Conservation (phyloP, 2,113 vertebrate species). For the Pedetes capensis region DNA sequence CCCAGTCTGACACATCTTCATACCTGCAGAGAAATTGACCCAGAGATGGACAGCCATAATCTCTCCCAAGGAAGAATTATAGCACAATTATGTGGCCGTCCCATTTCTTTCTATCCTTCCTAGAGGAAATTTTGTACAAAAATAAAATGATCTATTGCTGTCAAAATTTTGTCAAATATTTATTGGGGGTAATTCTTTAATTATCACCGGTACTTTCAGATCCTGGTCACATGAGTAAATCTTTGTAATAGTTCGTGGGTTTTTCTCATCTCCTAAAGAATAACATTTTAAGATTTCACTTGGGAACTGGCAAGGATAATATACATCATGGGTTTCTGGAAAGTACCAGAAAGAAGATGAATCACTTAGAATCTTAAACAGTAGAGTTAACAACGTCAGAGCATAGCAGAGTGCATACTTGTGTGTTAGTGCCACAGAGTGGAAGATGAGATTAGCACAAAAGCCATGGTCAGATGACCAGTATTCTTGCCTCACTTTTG, state of each 20-base stretch:
- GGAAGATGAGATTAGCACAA: no score
- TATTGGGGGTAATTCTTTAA: constrained; percentile 80
- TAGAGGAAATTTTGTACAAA: constrained; percentile 73
- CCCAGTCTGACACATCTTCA: background rate
- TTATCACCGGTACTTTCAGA: constrained; percentile 73
- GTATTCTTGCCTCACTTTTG: background rate
- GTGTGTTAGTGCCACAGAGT: background rate
- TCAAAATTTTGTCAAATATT: constrained; percentile 81
- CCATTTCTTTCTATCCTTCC: constrained; percentile 57
- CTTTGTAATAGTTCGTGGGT: constrained; percentile 64
- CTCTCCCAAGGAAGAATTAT: constrained; percentile 70
- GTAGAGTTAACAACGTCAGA: background rate
- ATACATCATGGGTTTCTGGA: constrained; percentile 24
- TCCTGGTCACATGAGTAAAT: constrained; percentile 67
- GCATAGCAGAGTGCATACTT: background rate
- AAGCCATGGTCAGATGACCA: background rate
- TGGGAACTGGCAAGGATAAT: constrained; percentile 7
- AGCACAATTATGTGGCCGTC: constrained; percentile 65
- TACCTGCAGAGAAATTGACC: constrained; percentile 55
- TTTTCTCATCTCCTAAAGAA: constrained; percentile 60
- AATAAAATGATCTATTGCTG: constrained; percentile 77
- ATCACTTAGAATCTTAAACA: background rate
- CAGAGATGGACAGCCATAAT: constrained; percentile 58
- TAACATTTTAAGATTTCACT: constrained; percentile 32
- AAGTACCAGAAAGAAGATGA: rapidly evolving